Base-by-base conservation (phyloP, 2,113 vertebrate species). In the Neolamprologus sp. region DNA sequence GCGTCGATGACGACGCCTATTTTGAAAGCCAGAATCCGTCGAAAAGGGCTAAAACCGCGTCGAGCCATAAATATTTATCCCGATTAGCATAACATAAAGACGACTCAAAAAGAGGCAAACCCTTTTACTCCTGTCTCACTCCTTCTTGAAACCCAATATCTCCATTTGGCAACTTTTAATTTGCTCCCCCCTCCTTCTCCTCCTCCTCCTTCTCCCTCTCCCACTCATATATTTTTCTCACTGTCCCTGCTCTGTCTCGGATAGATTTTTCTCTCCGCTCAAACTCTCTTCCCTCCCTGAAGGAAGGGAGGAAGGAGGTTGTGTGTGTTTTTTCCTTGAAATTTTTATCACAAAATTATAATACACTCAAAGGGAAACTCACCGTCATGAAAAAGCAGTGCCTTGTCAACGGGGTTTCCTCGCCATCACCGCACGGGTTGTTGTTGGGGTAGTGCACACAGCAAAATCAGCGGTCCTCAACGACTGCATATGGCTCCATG, bases 271-370 rank as follows among this genome's bases (percentile, higher is more conserved):
- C 96, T 96, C 95, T 95, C 93, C 96, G 93, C 97, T 96, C 97
- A 97, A 95, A 96, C 97, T 96, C 96, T 96, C 97, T 97, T 97
- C 98, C 98, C 97, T 97, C 98, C 98, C 98, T 96, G 97, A 97
- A 98, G 98, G 96, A 96, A 96, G 95, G 95, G 97, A 97, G 97
- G 98, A 98, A 98, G 97, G 97, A 98, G 97, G 96, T 95, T 97
- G 97, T 97, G 97, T 97, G 97, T 96, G 97, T 97, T 98, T 97
- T 98, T 98, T 98, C 98, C 98, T 98, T 98, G 98, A 99, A 99
- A 99, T 98, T 99, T 99, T 99, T 99, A 99, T 99, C 98, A 98
- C 98, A 98, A 99, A 99, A 99, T 99, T 99, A 99, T 98, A 98
- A 99, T 98, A 98, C 98, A 99, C 98, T 99, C 98, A 98, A 98